Conservation (phyloP, 2,113 vertebrate species). For the Eudyptes chrysolophus region DNA sequence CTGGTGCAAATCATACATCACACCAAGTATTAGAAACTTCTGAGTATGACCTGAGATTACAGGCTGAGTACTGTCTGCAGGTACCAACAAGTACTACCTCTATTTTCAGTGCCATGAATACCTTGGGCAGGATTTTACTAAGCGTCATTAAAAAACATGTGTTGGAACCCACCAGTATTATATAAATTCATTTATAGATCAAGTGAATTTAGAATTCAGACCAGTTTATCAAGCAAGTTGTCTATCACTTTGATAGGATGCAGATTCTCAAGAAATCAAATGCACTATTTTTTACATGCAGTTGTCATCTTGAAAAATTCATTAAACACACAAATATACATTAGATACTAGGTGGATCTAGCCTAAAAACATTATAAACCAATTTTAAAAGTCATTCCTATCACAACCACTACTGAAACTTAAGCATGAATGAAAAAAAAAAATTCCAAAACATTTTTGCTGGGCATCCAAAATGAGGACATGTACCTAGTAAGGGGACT, state of each 20-base stretch:
- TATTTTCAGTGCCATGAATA: not conserved
- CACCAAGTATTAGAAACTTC: not conserved
- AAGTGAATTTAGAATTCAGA: not conserved
- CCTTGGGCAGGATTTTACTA: not conserved
- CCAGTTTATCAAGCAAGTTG: not conserved
- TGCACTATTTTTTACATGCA: not conserved
- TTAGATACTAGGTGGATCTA: not conserved
- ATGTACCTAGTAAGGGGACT: not conserved
- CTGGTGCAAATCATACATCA: not conserved
- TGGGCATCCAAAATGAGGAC: not conserved
- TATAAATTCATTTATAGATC: not conserved
- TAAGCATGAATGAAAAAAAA: not conserved
- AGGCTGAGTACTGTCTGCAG: not conserved
- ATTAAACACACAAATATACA: not conserved
- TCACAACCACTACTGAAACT: not conserved
- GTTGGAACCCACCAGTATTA: not conserved
- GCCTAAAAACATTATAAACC: not conserved
- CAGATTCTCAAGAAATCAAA: not conserved
- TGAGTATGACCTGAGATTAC: not conserved
- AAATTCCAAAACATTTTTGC: not conserved
- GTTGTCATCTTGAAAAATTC: not conserved
- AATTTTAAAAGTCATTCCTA: not conserved
- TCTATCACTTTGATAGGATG: not conserved
- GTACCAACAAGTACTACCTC: not conserved
- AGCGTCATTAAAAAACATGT: not conserved